A percentile compares a stretch with the other conserved stretches of the same genome.
phyloP scores from a whole-genome alignment of 2,113 vertebrate species.

The Argyrosomus japonicus region DNA sequence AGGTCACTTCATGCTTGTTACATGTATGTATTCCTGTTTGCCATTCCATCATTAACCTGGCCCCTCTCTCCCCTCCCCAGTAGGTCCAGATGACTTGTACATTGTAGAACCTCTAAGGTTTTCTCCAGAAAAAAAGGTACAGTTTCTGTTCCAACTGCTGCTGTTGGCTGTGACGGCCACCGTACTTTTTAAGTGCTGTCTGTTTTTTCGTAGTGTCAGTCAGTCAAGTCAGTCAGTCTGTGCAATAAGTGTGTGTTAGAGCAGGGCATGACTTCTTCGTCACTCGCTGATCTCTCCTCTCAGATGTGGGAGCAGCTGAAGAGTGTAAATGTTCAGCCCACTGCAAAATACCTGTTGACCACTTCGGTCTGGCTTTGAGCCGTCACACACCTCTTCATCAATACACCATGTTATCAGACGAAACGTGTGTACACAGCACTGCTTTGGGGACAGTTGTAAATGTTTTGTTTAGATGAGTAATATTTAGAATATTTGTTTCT shows the following conservation, averaged over 20 bases:
- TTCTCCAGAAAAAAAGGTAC: slow-evolving; percentile 99
- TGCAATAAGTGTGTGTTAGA: slow-evolving; percentile 25
- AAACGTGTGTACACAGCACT: no score
- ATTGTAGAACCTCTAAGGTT: slow-evolving; percentile 99
- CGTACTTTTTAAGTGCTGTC: slow-evolving; percentile 56
- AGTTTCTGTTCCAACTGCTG: slow-evolving; percentile 69
- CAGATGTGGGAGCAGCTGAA: slow-evolving; percentile 4
- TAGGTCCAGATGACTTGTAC: slow-evolving; percentile 96
- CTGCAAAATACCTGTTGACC: slow-evolving; percentile 37
- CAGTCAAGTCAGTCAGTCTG: slow-evolving; percentile 24
- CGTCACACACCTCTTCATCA: no score
- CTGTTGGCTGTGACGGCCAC: slow-evolving; percentile 62
- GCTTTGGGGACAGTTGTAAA: neutral
- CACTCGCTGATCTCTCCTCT: slow-evolving; percentile 22
- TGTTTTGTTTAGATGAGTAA: neutral
- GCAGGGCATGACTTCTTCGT: slow-evolving; percentile 7
- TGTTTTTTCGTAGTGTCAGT: slow-evolving; percentile 53
- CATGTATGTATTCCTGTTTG: slow-evolving; percentile 79
- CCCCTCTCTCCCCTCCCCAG: slow-evolving; percentile 87
- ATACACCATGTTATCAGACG: no score
- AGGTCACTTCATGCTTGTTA: slow-evolving; percentile 79
- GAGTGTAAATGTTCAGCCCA: slow-evolving; percentile 40
- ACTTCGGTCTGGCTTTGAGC: slow-evolving; percentile 13
- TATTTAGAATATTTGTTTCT: neutral
- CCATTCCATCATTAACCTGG: slow-evolving; percentile 83